These are phyloP conservation scores for Porites lobata DNA, from an alignment of 92 coral and sea anemone species.

Conservation along the genomic window DNA sequence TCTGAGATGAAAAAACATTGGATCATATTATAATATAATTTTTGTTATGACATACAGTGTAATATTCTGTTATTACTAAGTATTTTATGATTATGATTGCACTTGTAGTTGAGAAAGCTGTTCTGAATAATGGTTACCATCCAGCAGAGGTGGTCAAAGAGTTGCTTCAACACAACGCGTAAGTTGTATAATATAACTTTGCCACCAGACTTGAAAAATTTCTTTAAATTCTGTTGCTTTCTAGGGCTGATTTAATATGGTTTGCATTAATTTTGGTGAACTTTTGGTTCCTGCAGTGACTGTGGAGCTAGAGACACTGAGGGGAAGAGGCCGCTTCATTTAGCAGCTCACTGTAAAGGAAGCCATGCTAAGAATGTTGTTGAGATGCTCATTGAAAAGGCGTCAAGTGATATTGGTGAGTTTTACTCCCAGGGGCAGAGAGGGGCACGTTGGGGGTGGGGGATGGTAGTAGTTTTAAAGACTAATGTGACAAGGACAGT, in stretches of 20 bases:
- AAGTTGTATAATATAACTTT: slow-evolving; percentile 46
- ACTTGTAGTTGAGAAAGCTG: slow-evolving; percentile 81
- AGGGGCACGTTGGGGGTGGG: too few relatives aligned
- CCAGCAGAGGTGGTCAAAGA: slow-evolving; percentile 91
- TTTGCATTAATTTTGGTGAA: too few relatives aligned
- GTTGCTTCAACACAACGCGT: slow-evolving; percentile 91
- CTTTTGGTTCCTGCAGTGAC: slow-evolving; percentile 56
- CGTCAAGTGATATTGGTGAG: slow-evolving; percentile 80
- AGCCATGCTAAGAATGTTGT: slow-evolving; percentile 76
- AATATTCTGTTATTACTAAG: not conserved
- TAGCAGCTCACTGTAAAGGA: slow-evolving; percentile 81
- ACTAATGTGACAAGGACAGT: too few relatives aligned
- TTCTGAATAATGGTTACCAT: slow-evolving; percentile 79
- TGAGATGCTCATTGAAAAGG: slow-evolving; percentile 71
- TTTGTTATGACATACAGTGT: too few relatives aligned
- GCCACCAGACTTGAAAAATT: too few relatives aligned
- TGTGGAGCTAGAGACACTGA: slow-evolving; percentile 72
- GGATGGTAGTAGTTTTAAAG: too few relatives aligned
- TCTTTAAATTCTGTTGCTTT: not conserved
- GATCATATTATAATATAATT: too few relatives aligned
- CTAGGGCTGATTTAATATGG: too few relatives aligned
- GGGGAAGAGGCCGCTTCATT: slow-evolving; percentile 86
- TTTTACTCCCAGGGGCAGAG: not conserved
- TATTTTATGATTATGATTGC: not conserved
- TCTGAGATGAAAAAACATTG: too few relatives aligned